Percentiles rank a stretch among this genome's conserved stretches.
phyloP scores from a whole-genome alignment of 2,113 vertebrate species.

The Corythornis cristatus region DNA sequence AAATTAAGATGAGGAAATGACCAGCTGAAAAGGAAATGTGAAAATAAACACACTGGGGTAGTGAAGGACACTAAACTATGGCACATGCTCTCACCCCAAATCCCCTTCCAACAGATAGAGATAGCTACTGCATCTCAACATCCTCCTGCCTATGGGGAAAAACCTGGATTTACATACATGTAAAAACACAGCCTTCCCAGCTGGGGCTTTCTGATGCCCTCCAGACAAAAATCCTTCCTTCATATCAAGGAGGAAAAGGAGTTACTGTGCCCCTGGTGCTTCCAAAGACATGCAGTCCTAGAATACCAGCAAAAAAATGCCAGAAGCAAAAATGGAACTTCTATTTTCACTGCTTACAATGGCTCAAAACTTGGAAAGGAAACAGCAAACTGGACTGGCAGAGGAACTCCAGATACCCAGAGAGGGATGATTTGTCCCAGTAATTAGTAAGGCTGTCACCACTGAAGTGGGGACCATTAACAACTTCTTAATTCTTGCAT shows the following conservation, averaged over 20 bases:
- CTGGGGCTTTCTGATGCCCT: neutral
- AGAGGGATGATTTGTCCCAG: neutral
- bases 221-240: slow-evolving; percentile 13
- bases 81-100: neutral
- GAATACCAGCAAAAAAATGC: neutral
- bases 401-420: neutral
- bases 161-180: neutral
- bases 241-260: neutral
- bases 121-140: neutral
- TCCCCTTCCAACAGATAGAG: neutral
- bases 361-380: neutral
- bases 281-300: neutral
- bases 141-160: neutral
- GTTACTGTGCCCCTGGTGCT: neutral
- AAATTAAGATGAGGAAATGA: neutral
- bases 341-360: neutral
- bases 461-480: neutral
- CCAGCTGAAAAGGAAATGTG: neutral
- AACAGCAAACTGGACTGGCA: neutral
- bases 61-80: neutral
- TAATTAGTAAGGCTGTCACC: neutral
- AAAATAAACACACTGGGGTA: neutral
- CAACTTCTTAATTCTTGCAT: neutral
- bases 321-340: neutral
- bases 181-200: neutral